phyloP scores from a whole-genome alignment of 2,113 vertebrate species.

The Orthonyx spaldingii region DNA sequence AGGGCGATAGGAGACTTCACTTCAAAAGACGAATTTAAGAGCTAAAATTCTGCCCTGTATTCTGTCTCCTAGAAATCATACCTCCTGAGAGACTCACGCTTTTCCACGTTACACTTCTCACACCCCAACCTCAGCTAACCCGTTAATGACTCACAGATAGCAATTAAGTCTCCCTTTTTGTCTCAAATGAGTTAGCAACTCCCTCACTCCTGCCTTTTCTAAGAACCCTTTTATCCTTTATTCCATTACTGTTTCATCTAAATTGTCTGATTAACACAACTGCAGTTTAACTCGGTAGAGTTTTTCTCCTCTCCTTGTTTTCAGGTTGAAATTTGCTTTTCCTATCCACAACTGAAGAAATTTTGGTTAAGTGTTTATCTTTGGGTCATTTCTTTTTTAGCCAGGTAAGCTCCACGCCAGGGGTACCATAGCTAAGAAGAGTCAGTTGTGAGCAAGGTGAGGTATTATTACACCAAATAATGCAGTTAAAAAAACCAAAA shows the following conservation, averaged over 20 bases:
- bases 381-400: neutral
- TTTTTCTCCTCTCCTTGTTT: neutral
- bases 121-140: neutral
- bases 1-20: neutral
- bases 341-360: neutral
- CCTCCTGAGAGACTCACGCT: neutral
- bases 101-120: neutral
- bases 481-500: neutral
- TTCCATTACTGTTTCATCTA: neutral
- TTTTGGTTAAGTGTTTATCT: neutral
- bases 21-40: neutral
- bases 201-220: slow-evolving; percentile 23
- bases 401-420: neutral
- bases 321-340: neutral
- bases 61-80: neutral
- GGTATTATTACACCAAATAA: neutral
- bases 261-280: slow-evolving; percentile 14
- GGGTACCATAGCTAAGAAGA: neutral
- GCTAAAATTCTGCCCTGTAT: neutral
- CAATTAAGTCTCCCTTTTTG: slow-evolving; percentile 32
- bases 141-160: slow-evolving; percentile 25
- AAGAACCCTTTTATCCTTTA: slow-evolving; percentile 24
- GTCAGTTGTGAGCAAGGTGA: neutral
- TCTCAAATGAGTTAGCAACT: slow-evolving; percentile 36
- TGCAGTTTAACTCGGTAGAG: neutral